Evolutionary conservation across 2,113 vertebrate species (phyloP).

Genomic region (Recurvirostra avosetta): DNA sequence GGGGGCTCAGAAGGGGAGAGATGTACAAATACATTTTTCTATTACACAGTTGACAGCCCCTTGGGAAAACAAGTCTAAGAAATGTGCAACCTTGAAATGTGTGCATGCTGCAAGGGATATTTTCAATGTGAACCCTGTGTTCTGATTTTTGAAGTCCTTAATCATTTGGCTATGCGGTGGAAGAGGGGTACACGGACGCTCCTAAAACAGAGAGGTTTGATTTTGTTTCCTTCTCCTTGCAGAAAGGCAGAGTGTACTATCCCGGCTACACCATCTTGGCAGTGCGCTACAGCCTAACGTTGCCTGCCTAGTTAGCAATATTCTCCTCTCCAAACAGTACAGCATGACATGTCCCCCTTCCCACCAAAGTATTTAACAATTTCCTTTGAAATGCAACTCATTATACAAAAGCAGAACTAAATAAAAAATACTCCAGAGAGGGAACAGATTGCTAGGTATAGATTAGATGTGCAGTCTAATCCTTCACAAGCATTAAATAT

Average conservation of each 20-base stretch:
- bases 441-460: constrained; percentile 76
- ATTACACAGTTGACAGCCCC: constrained; percentile 34
- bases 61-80: constrained; percentile 43
- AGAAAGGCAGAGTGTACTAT: background rate
- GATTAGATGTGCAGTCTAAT: constrained; percentile 74
- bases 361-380: constrained; percentile 16
- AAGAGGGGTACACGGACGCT: background rate
- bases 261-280: background rate
- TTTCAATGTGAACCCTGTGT: background rate
- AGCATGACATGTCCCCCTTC: background rate
- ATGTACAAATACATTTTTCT: constrained; percentile 21
- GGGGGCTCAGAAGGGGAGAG: background rate
- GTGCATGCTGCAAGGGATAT: background rate
- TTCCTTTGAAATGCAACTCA: constrained; percentile 67
- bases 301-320: background rate
- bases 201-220: background rate
- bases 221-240: background rate
- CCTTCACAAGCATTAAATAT: constrained; percentile 79
- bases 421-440: constrained; percentile 73
- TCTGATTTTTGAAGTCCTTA: background rate
- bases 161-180: background rate
- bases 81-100: constrained; percentile 2
- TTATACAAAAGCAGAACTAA: constrained; percentile 69
- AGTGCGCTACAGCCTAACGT: fast-evolving
- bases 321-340: background rate